A percentile compares a stretch with the other conserved stretches of the same genome.
phyloP scores from a whole-genome alignment of 2,888 invertebrate genomes.

The Dryobotodes eremita region DNA sequence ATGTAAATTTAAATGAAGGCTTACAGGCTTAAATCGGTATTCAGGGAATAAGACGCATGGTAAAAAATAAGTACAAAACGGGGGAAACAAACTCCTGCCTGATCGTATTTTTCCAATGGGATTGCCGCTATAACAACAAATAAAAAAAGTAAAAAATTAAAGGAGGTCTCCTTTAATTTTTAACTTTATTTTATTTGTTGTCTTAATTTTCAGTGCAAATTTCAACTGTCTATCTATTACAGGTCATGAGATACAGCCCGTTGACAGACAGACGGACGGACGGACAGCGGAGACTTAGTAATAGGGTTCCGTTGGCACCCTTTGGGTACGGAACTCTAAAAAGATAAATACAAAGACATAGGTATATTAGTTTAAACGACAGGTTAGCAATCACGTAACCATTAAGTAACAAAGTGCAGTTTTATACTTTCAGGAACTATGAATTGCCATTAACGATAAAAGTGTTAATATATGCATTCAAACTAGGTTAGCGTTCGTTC shows the following conservation, averaged over 20 bases:
- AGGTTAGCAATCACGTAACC: conserved; percentile 20
- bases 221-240: too few species aligned
- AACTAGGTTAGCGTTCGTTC: conserved; percentile 31
- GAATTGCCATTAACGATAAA: conserved; percentile 24
- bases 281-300: too few species aligned
- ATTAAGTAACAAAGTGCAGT: conserved; percentile 20
- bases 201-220: too few species aligned
- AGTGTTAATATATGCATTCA: conserved; percentile 20
- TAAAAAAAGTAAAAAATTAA: too few species aligned
- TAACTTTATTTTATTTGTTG: too few species aligned
- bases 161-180: too few species aligned
- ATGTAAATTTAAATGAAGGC: not conserved
- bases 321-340: not conserved
- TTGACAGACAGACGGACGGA: too few species aligned
- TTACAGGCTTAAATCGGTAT: not conserved
- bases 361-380: not conserved
- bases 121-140: too few species aligned
- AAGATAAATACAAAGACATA: not conserved
- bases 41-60: not conserved
- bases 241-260: too few species aligned
- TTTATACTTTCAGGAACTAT: conserved; percentile 37
- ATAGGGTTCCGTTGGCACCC: too few species aligned
- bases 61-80: conserved; percentile 39
- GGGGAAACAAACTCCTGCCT: conserved; percentile 40
- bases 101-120: too few species aligned